Base-by-base conservation (phyloP, 2,888 invertebrate genomes). In the Tigriopus californicus region DNA sequence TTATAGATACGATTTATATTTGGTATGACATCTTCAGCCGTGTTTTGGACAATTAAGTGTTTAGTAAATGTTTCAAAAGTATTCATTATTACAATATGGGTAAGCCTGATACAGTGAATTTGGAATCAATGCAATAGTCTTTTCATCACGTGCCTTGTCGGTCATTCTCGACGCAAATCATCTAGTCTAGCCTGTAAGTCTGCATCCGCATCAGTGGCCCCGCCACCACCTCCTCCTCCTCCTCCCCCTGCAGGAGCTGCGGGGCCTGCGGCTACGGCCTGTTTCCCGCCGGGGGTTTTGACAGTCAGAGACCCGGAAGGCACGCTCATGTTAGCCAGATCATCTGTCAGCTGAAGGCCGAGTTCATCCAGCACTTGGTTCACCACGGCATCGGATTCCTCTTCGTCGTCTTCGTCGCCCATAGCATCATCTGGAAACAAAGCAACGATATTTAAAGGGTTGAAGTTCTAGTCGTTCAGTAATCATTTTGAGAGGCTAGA, bases 351-450 rank as follows among this genome's bases (percentile, higher is more conserved):
- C 74, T 97, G 94, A 63, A 98, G 78, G 40, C 98, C 97, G 65
- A 98, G 75, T 75, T 98, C 98, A 72, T 98, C 97, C 66, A 98
- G 75, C 59, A 98, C 94, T 79, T 98, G 92, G 1, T 84, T 79
- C 41, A 97, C 94, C 66, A 95, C 83, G 55, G 88, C 88, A 74
- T 95, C 91, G 69, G 91, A 91, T 75, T 98, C 97, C 69, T 95
- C 94, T 70, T 95, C 94, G 70, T 99, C 98, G 51, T 83, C 94
- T 69, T 94, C 97, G 64, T 88, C 97, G 67, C 90, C 97, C 85
- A 99, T 92, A 1, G 97, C 98, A 75, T 98, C 98, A 72, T 98
- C 98, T 58, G 12, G 10, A 58, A 33, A 57, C 10, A 46, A n/a
- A 54, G 8, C 2, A 8, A 13, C 10, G 49, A 18, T 13, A 15